Percentiles rank a stretch among this genome's conserved stretches.
Evolutionary conservation across 2,113 vertebrate genomes (phyloP).

Genomic region (Prolemur simus): DNA sequence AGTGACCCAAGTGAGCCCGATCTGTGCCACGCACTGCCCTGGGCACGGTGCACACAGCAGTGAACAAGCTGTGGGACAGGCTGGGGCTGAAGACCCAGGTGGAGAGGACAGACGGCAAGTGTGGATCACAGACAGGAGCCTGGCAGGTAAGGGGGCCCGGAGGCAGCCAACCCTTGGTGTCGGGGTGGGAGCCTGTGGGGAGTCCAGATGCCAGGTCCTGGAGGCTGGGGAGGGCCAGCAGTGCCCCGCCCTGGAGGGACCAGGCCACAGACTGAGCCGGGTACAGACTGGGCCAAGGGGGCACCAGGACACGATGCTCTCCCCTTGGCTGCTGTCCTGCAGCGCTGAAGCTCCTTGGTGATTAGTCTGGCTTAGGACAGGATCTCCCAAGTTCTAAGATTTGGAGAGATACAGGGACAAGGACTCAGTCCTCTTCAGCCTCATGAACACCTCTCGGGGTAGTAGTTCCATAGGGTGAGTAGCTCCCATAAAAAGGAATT

Average conservation of each 20-base stretch:
- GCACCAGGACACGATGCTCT: fast-evolving
- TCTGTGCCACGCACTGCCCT: fast-evolving
- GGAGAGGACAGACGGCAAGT: background rate
- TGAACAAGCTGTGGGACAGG: background rate
- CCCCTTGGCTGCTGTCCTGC: background rate
- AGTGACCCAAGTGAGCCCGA: background rate
- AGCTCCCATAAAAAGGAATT: background rate
- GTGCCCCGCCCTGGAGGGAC: background rate
- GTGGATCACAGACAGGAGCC: background rate
- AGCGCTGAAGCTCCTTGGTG: background rate
- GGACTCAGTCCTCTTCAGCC: background rate
- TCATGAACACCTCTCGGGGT: background rate
- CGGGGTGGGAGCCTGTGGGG: background rate
- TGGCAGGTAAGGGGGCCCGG: background rate
- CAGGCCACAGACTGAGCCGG: background rate
- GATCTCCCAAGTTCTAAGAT: background rate
- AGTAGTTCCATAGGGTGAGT: background rate
- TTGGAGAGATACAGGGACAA: background rate
- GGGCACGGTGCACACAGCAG: background rate
- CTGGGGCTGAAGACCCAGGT: background rate
- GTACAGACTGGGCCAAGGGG: background rate
- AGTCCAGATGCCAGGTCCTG: no score
- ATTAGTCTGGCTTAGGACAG: background rate
- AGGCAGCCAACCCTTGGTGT: background rate
- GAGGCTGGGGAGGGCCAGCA: background rate